Conservation (phyloP, 2,113 vertebrate species). For the Cettia cetti region DNA sequence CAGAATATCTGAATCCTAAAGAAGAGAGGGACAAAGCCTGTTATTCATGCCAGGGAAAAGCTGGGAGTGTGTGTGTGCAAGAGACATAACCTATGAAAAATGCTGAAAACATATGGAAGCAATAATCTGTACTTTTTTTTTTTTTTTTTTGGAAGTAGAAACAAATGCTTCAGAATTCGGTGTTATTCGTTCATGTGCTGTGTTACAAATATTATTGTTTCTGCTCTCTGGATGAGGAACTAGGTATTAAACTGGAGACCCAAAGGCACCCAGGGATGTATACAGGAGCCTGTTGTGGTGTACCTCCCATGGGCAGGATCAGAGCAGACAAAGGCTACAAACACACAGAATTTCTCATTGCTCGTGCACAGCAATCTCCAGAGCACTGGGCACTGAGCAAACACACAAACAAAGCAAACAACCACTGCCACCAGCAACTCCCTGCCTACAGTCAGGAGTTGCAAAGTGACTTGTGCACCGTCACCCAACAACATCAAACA, state of each 20-base stretch:
- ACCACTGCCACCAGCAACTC: not conserved
- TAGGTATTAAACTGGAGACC: not conserved
- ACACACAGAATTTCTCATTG: not conserved
- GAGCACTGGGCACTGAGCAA: not conserved
- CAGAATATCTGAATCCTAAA: conserved; percentile 33
- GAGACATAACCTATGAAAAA: conserved; percentile 61
- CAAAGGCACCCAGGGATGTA: not conserved
- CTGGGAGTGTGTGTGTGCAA: not conserved
- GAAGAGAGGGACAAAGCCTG: conserved; percentile 42
- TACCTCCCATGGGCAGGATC: not conserved
- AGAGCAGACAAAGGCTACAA: not conserved
- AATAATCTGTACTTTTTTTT: conserved; percentile 40
- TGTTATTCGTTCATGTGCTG: not conserved
- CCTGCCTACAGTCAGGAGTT: not conserved
- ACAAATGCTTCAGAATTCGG: conserved; percentile 6
- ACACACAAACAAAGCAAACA: not conserved
- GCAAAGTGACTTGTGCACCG: not conserved
- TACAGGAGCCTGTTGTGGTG: not conserved
- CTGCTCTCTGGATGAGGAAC: conserved; percentile 1
- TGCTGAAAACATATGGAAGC: conserved; percentile 61
- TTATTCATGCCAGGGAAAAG: conserved; percentile 61
- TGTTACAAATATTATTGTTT: conserved; percentile 3
- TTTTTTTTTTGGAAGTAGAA: conserved; percentile 8
- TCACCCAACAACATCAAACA: not conserved
- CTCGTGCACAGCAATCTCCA: not conserved